These are phyloP conservation scores for Eupelmus urozonus DNA, from an alignment of 2,888 invertebrate genomes.

Conservation along the genomic window DNA sequence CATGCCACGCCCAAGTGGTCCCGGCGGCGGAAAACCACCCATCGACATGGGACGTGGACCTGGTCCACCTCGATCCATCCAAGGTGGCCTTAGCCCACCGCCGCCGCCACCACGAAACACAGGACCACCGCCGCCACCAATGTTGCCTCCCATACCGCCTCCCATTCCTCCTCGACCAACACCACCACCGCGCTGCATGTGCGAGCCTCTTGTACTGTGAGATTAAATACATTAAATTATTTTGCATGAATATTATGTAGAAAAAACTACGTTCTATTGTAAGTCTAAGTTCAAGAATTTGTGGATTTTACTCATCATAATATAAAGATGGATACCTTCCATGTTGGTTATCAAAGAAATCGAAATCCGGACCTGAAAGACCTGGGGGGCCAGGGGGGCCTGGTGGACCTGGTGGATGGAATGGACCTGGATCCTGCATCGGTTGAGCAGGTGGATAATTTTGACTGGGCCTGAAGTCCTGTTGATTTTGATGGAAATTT, in stretches of 20 bases:
- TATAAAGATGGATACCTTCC: conserved; percentile 47
- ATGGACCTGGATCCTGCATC: conserved; percentile 66
- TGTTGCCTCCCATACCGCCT: conserved; percentile 12
- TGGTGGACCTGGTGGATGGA: no score
- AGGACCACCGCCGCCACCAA: conserved; percentile 63
- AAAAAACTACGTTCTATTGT: background rate
- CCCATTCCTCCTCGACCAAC: background rate
- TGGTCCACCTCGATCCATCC: conserved; percentile 75
- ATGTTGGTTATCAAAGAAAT: conserved; percentile 68
- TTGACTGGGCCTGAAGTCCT: conserved; percentile 67
- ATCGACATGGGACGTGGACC: conserved; percentile 67
- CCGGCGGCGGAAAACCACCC: conserved; percentile 50
- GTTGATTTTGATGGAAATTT: conserved; percentile 65
- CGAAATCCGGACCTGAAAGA: no score
- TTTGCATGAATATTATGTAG: background rate
- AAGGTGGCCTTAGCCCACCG: conserved; percentile 76
- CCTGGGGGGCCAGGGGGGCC: no score
- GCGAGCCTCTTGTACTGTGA: conserved; percentile 58
- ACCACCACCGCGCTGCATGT: conserved; percentile 42
- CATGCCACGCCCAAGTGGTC: conserved; percentile 70
- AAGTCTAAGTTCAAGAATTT: background rate
- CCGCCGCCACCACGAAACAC: conserved; percentile 66
- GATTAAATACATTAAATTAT: conserved; percentile 60
- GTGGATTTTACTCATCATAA: no score
- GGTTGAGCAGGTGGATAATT: conserved; percentile 58